phyloP scores from a whole-genome alignment of 2,797 vertebrate genomes.

The Alfaro cultratus region DNA sequence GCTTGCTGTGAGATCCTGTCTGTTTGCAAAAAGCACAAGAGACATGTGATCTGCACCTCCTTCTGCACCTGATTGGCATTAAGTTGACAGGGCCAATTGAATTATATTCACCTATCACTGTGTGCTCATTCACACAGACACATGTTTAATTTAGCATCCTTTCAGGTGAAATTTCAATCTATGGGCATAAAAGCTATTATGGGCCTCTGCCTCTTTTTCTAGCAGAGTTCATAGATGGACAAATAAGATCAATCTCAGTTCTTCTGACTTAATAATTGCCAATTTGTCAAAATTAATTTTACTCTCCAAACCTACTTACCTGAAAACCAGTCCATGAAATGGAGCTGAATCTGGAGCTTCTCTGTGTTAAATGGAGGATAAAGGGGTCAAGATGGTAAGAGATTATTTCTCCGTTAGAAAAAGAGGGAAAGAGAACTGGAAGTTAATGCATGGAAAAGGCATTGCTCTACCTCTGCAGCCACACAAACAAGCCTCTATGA shows the following conservation, averaged over 20 bases:
- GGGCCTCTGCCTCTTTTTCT: conserved; percentile 42
- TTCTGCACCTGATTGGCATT: conserved; percentile 41
- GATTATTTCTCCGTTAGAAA: conserved; percentile 36
- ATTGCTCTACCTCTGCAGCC: conserved; percentile 22
- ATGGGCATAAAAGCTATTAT: conserved; percentile 47
- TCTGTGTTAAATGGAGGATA: conserved; percentile 50
- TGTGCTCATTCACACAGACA: conserved; percentile 29
- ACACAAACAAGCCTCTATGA: conserved; percentile 29
- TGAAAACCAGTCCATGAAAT: conserved; percentile 56
- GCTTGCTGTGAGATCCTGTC: conserved; percentile 8
- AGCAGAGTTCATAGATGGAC: conserved; percentile 50
- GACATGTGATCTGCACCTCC: conserved; percentile 13
- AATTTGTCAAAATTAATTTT: conserved; percentile 75
- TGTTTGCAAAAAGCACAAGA: conserved; percentile 4
- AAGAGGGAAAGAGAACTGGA: conserved; percentile 33
- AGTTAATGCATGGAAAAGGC: conserved; percentile 26
- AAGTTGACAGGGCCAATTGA: conserved; percentile 35
- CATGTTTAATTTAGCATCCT: conserved; percentile 56
- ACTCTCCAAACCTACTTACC: conserved; percentile 58
- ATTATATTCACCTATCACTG: conserved; percentile 38
- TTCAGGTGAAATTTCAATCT: conserved; percentile 57
- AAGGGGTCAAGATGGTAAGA: conserved; percentile 37
- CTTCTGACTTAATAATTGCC: conserved; percentile 66
- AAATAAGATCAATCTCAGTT: conserved; percentile 71
- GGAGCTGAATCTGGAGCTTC: conserved; percentile 38